phyloP scores from a whole-genome alignment of 2,797 vertebrate genomes.

The Brotula barbata region DNA sequence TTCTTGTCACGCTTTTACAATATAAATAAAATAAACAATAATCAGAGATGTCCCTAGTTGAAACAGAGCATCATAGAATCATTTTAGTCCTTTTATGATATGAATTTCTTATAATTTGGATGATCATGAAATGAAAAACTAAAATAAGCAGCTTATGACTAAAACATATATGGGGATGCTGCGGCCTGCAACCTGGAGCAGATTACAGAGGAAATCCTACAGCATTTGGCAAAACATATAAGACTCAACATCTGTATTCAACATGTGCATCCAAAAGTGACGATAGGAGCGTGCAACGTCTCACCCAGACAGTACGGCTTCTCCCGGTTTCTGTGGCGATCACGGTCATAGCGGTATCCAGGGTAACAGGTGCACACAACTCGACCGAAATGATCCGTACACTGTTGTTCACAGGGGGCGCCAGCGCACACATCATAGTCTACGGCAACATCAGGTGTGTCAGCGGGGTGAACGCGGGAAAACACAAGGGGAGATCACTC shows the following conservation, averaged over 20 bases:
- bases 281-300: constrained; percentile 18
- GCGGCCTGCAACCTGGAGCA: not conserved
- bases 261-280: too few species aligned
- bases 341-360: constrained; percentile 93
- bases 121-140: too few species aligned
- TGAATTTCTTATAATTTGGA: too few species aligned
- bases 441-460: constrained; percentile 38
- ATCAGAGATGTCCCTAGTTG: too few species aligned
- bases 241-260: too few species aligned
- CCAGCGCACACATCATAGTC: constrained; percentile 92
- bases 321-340: constrained; percentile 89
- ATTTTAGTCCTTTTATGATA: too few species aligned
- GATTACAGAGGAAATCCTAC: not conserved
- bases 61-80: too few species aligned
- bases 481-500: not conserved
- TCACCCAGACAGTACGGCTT: constrained; percentile 94
- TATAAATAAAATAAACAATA: too few species aligned
- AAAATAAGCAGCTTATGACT: too few species aligned
- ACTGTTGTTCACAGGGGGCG: constrained; percentile 97
- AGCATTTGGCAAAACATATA: too few species aligned
- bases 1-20: too few species aligned
- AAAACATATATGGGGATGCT: too few species aligned
- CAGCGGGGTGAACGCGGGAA: constrained; percentile 1
- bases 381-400: constrained; percentile 94
- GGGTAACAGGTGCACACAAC: constrained; percentile 95